Conservation (phyloP, 1,140 invertebrate species). For the Steinernema khuongi region DNA sequence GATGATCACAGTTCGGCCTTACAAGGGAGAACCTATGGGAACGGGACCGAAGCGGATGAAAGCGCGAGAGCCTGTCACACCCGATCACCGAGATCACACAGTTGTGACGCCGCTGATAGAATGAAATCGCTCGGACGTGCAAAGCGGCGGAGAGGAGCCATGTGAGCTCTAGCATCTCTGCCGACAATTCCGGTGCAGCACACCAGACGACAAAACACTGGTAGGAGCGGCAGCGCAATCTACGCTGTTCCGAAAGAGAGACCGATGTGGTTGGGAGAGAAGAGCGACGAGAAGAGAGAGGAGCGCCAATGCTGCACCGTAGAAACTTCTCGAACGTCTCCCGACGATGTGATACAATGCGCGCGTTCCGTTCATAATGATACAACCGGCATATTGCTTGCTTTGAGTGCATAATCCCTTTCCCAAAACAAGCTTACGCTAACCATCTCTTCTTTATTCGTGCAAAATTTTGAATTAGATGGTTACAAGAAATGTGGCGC, state of each 20-base stretch:
- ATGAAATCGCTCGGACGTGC: not conserved
- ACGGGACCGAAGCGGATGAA: not conserved
- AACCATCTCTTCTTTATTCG: too few species aligned
- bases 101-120: not conserved
- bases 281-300: not conserved
- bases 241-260: too few species aligned
- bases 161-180: slow-evolving; percentile 1
- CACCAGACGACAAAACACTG: not conserved
- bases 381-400: not conserved
- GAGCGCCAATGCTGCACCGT: not conserved
- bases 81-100: slow-evolving; percentile 1
- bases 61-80: not conserved
- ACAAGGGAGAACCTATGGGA: too few species aligned
- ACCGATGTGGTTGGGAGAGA: not conserved
- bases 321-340: slow-evolving; percentile 6
- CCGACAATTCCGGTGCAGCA: not conserved
- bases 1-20: too few species aligned
- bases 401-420: too few species aligned
- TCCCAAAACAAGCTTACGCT: too few species aligned
- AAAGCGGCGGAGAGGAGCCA: not conserved
- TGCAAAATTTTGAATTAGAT: too few species aligned
- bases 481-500: too few species aligned
- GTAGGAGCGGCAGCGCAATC: too few species aligned
- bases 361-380: not conserved
- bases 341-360: not conserved